phyloP scores from a whole-genome alignment of 2,797 vertebrate genomes.

The Artibeus lituratus region DNA sequence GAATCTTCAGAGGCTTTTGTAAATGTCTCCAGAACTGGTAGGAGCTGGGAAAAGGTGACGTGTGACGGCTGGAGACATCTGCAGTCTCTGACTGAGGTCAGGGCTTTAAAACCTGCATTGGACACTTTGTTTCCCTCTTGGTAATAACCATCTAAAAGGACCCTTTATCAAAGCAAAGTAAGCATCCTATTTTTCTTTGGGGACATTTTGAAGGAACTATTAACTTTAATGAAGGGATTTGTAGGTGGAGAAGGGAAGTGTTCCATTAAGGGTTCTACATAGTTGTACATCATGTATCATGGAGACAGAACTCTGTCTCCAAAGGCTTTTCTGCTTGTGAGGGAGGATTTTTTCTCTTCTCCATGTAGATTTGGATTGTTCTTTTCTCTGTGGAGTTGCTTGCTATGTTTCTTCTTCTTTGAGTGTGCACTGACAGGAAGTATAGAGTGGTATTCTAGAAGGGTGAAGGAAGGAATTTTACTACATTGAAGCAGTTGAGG shows the following conservation, averaged over 20 bases:
- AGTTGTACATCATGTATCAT: not conserved
- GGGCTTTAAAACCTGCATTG: not conserved
- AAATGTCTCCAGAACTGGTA: not conserved
- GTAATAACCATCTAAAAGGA: constrained; percentile 13
- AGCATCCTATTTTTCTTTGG: not conserved
- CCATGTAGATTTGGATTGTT: not conserved
- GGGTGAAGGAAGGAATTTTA: not conserved
- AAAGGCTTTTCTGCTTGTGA: not conserved
- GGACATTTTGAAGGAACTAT: not conserved
- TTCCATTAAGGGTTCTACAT: not conserved
- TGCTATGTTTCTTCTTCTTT: not conserved
- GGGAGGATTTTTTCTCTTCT: not conserved
- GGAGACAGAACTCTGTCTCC: not conserved
- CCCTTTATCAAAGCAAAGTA: constrained; percentile 1
- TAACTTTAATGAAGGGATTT: constrained; percentile 41
- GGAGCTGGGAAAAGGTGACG: not conserved
- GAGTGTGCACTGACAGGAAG: not conserved
- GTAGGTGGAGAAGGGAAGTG: not conserved
- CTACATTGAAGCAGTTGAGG: not conserved
- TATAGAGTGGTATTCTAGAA: not conserved
- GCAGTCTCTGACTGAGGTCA: constrained; percentile 5
- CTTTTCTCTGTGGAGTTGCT: not conserved
- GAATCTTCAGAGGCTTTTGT: constrained; percentile 10
- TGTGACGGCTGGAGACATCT: not conserved
- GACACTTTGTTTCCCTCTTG: not conserved